These are phyloP conservation scores for Aurelia sp. DNA, from an alignment of 30 jellyfish, hydroid and myxozoan species.

Conservation along the genomic window DNA sequence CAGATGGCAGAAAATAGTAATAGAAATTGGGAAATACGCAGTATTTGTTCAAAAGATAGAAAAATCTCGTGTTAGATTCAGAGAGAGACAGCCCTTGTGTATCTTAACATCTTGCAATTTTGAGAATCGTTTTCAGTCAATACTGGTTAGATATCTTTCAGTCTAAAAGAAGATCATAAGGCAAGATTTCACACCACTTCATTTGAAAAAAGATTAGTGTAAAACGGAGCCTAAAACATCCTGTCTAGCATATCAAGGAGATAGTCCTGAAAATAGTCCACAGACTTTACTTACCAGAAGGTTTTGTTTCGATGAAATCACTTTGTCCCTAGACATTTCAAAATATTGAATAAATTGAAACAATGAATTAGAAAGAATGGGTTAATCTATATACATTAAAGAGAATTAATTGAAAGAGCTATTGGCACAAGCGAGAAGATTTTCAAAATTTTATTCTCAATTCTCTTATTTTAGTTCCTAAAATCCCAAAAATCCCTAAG, in stretches of 20 bases:
- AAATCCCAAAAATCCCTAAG: too few species aligned
- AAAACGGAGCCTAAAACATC: neutral
- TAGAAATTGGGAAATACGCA: neutral
- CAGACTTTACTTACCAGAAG: neutral
- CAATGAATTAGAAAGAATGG: too few species aligned
- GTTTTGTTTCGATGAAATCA: conserved; percentile 3
- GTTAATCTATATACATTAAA: too few species aligned
- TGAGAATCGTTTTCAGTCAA: too few species aligned
- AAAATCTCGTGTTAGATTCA: neutral
- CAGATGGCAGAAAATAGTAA: neutral
- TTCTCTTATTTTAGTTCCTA: too few species aligned
- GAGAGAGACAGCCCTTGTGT: neutral
- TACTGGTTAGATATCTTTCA: too few species aligned
- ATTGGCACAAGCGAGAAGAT: too few species aligned
- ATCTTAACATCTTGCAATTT: too few species aligned
- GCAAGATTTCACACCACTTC: too few species aligned
- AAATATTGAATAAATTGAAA: neutral
- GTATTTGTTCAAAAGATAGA: neutral
- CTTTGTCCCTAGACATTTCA: neutral
- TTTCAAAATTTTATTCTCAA: too few species aligned
- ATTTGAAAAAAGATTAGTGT: neutral
- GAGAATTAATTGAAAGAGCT: too few species aligned
- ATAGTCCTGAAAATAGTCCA: neutral
- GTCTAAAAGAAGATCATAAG: too few species aligned
- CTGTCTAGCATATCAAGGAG: neutral